Evolutionary conservation across 1,140 invertebrate species (phyloP).

Genomic region (Camponotus floridanus): DNA sequence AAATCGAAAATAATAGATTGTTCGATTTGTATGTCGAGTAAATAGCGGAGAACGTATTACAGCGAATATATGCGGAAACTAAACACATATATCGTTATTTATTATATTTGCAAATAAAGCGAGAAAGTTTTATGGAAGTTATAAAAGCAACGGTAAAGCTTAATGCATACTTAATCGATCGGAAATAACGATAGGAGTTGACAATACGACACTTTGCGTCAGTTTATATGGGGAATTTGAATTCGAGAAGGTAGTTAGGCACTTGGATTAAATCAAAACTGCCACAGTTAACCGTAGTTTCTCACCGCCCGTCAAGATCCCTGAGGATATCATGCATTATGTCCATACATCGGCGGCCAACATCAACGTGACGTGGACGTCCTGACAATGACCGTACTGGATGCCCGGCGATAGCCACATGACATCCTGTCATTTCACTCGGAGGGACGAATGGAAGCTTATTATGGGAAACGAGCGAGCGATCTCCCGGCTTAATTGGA

Average conservation of each 20-base stretch:
- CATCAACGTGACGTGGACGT: conserved; percentile 66
- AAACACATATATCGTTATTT: neutral
- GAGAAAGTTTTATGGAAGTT: neutral
- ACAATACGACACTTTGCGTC: neutral
- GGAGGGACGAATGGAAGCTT: conserved; percentile 20
- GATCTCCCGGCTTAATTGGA: conserved; percentile 31
- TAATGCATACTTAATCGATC: neutral
- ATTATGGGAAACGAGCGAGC: conserved; percentile 28
- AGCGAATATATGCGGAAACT: neutral
- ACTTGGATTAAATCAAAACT: conserved; percentile 57
- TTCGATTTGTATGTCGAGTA: neutral
- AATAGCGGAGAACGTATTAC: neutral
- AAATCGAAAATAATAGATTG: neutral
- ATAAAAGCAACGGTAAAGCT: neutral
- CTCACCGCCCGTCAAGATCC: conserved; percentile 62
- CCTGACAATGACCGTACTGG: conserved; percentile 60
- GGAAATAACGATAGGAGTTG: neutral
- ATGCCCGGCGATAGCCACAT: conserved; percentile 52
- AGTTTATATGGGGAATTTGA: neutral
- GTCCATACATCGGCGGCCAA: conserved; percentile 55
- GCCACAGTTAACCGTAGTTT: conserved; percentile 45
- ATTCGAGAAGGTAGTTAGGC: conserved; percentile 34
- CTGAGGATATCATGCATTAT: conserved; percentile 67
- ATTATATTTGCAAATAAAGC: neutral
- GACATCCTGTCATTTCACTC: conserved; percentile 46